phyloP scores from a whole-genome alignment of 2,888 invertebrate species.

The Coenonympha arcania region DNA sequence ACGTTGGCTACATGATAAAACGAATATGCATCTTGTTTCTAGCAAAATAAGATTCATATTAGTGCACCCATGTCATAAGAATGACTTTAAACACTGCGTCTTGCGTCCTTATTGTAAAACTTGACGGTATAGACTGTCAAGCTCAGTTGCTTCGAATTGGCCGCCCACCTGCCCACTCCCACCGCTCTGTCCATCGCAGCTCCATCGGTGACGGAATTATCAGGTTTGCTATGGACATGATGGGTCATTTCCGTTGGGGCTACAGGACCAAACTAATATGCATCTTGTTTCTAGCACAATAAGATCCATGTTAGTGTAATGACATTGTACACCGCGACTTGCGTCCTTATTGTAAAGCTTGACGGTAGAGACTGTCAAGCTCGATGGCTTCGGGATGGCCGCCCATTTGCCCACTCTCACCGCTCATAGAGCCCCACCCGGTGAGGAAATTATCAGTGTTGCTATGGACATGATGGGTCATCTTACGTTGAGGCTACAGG shows the following conservation, averaged over 20 bases:
- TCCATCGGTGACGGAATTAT: constrained; percentile 42
- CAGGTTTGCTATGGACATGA: not conserved
- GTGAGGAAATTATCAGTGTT: not conserved
- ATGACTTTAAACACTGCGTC: too few species aligned
- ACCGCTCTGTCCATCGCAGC: too few species aligned
- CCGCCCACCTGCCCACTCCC: too few species aligned
- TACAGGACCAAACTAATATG: not conserved
- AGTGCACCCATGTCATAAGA: too few species aligned
- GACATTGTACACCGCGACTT: constrained; percentile 98
- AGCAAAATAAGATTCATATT: not conserved
- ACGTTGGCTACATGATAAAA: not conserved
- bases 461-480: not conserved
- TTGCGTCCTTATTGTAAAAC: too few species aligned
- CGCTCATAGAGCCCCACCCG: constrained; percentile 48
- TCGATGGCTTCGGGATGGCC: constrained; percentile 98
- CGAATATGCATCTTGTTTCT: not conserved
- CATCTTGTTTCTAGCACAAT: not conserved
- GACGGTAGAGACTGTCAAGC: constrained; percentile 92
- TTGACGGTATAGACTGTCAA: too few species aligned
- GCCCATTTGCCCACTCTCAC: constrained; percentile 90
- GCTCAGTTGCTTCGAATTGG: too few species aligned
- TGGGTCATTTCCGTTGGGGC: not conserved
- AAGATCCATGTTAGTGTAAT: constrained; percentile 63
- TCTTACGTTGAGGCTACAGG: not conserved
- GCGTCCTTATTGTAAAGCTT: constrained; percentile 78